These are phyloP conservation scores for Cheilinus undulatus DNA, from an alignment of 2,113 vertebrate genomes.

Conservation along the genomic window DNA sequence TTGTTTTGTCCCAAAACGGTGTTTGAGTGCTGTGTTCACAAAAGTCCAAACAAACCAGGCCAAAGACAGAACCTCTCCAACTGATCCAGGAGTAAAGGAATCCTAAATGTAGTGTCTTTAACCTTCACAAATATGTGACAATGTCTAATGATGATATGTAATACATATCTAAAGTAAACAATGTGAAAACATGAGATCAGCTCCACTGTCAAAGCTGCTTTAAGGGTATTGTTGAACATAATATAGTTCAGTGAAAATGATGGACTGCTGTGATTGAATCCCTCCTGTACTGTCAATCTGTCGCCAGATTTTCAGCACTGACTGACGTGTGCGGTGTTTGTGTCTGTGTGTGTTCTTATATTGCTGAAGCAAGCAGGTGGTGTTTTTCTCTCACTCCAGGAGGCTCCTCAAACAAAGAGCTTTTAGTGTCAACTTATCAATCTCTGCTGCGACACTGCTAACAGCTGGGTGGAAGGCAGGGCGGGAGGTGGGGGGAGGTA, in stretches of 20 bases:
- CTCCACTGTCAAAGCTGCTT: neutral
- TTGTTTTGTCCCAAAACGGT: too few relatives aligned
- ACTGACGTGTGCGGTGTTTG: slow-evolving; percentile 29
- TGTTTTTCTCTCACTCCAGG: slow-evolving; percentile 78
- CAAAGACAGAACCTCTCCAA: too few relatives aligned
- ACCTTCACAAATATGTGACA: too few relatives aligned
- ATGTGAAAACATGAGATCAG: neutral
- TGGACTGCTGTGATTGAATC: slow-evolving; percentile 16
- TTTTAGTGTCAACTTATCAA: slow-evolving; percentile 78
- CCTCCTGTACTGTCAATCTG: slow-evolving; percentile 24
- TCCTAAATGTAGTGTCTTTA: too few relatives aligned
- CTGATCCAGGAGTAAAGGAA: too few relatives aligned
- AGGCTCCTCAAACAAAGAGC: slow-evolving; percentile 79
- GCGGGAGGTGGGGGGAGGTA: slow-evolving; percentile 29
- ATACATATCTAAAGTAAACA: neutral
- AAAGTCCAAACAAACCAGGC: too few relatives aligned
- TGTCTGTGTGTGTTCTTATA: slow-evolving; percentile 44
- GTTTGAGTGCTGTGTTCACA: too few relatives aligned
- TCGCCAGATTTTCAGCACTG: slow-evolving; percentile 11
- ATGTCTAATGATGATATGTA: neutral
- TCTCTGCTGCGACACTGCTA: slow-evolving; percentile 65
- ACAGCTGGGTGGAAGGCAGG: slow-evolving; percentile 67
- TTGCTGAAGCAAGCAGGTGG: slow-evolving; percentile 68
- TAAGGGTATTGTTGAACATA: neutral
- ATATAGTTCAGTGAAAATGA: slow-evolving; percentile 10